These are phyloP conservation scores for Charaxes varanes DNA, from an alignment of 1,140 invertebrate species.

Conservation along the genomic window DNA sequence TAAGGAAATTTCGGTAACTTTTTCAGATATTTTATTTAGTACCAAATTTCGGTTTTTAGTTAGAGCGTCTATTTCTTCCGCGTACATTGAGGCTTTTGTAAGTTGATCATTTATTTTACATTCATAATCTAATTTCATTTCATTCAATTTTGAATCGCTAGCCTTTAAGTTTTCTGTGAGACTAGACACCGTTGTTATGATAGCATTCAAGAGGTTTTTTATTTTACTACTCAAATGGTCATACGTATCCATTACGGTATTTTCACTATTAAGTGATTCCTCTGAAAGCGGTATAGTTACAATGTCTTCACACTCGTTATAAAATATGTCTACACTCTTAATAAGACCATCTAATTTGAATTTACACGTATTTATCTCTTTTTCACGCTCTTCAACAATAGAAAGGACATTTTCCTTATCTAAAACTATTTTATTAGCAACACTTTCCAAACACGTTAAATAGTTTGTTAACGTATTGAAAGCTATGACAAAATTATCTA, in stretches of 20 bases:
- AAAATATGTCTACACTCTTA: constrained; percentile 12
- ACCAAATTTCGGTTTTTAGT: constrained; percentile 23
- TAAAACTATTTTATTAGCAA: constrained; percentile 17
- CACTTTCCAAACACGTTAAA: constrained; percentile 26
- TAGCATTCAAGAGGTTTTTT: constrained; percentile 14
- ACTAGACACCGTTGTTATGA: constrained; percentile 12
- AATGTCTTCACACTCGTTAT: constrained; percentile 13
- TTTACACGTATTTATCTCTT: constrained; percentile 17
- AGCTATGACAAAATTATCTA: constrained; percentile 36
- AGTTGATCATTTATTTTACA: not conserved
- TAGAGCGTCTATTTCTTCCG: constrained; percentile 18
- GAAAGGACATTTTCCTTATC: constrained; percentile 25
- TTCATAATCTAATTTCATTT: constrained; percentile 6
- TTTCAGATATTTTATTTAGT: constrained; percentile 23
- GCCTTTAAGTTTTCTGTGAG: constrained; percentile 11
- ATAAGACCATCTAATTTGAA: constrained; percentile 10
- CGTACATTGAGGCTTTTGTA: constrained; percentile 1
- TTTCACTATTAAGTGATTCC: too few species aligned
- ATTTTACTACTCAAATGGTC: too few species aligned
- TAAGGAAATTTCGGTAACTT: constrained; percentile 17
- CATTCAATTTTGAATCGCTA: constrained; percentile 16
- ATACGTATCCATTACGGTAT: too few species aligned
- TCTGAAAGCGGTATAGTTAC: too few species aligned
- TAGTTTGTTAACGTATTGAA: constrained; percentile 26
- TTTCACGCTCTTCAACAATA: constrained; percentile 21